Evolutionary conservation across 2,888 invertebrate species (phyloP), one percentile per base, ranked within the genome.

Genomic region (Mycogona germanica): DNA sequence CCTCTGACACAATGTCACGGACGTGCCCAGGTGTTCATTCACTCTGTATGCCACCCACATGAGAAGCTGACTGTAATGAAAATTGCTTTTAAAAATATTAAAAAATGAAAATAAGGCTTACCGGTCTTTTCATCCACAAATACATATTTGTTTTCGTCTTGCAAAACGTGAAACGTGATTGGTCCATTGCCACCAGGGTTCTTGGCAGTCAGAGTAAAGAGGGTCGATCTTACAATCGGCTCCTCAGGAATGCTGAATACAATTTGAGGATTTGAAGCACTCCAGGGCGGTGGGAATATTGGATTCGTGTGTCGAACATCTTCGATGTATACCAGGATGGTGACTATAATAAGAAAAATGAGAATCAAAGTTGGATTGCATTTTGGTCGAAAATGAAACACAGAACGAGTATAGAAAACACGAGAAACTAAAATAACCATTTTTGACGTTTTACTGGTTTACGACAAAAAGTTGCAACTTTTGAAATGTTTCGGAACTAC

Each of bases 261-360:
- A 29, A 87, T 79, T 0, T 78, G 70, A 0, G 84, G 81, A 59
- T 79, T 79, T 0, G 79, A 76, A 28, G 77, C 78, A 0, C 78
- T 79, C 86, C 87, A 86, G 1, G 78, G 66, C 60, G 82, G 79
- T 2, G 78, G 77, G 60, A 87, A 84, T 29, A 82, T 76, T 1
- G 87, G 84, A 68, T 83, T 82, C 62, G 81, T 79, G 60, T 84
- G 82, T 58, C 81, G 79, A 64, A 81, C 82, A 0, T 84, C 83
- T 65, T 85, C 83, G 28, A 87, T 77, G 64, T 84, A 86, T 38
- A 86, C 74, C 0, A 84, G 84, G 5, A 84, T 80, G 63, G 85
- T 84, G 1, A 77, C 78, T 50, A n/a, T n/a, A n/a, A n/a, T n/a
- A n/a, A n/a, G n/a, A n/a, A n/a, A n/a, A n/a, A n/a, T n/a, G n/a